These are phyloP conservation scores for Drosophila mulleri DNA, from an alignment of 2,888 invertebrate species.

Conservation along the genomic window DNA sequence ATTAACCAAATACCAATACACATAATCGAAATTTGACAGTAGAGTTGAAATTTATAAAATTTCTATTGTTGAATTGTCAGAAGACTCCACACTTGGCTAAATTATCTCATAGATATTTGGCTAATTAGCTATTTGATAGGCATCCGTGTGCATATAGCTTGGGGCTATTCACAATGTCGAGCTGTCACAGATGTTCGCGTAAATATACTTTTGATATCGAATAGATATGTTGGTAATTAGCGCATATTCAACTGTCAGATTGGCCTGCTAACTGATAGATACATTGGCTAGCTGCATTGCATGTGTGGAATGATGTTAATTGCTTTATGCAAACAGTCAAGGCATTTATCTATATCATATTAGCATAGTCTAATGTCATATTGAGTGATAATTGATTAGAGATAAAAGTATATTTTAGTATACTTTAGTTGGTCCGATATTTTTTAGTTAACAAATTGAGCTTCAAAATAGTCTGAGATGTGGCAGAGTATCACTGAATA, in stretches of 20 bases:
- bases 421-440: no score
- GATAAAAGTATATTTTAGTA: background rate
- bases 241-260: background rate
- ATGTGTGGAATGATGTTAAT: background rate
- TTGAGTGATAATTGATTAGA: no score
- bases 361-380: background rate
- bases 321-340: no score
- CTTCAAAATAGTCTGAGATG: no score
- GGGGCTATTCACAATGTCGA: background rate
- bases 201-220: background rate
- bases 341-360: background rate
- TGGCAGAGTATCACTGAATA: no score
- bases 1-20: background rate
- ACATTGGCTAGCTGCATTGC: rapidly evolving
- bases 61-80: background rate
- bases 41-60: background rate
- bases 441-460: no score
- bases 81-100: background rate
- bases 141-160: background rate
- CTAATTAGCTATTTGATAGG: conserved; percentile 2
- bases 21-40: background rate
- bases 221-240: background rate
- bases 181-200: background rate
- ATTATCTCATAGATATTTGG: background rate
- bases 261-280: background rate